Evolutionary conservation across 2,888 invertebrate genomes (phyloP), one percentile per base, ranked within the genome.

Genomic region (Eugnorisma glareosa): DNA sequence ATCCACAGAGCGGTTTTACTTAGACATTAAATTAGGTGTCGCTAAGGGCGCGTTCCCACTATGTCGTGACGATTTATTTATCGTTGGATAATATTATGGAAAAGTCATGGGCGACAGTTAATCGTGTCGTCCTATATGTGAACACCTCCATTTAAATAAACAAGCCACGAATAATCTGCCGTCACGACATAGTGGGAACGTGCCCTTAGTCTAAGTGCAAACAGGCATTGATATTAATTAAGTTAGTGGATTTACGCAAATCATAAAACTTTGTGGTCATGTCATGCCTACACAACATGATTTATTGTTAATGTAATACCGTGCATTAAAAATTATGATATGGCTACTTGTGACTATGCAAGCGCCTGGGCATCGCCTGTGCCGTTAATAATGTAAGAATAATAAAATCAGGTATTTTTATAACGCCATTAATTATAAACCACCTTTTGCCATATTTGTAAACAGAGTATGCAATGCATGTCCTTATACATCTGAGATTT

Each of bases 381-480:
- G n/a, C 7, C 0, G 67, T 45, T 24, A n/a, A 21, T 51, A 40
- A 37, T n/a, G 13, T n/a, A 59, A n/a, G n/a, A 77, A n/a, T 5
- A 67, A 63, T 84, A 43, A 71, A 61, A 59, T 81, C 18, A 31
- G 35, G 2, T 54, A 73, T 79, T 61, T 68, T 82, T 66, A 66
- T 69, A 35, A 43, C 37, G 63, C 70, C 28, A 64, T 74, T 67
- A 18, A 71, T 71, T 43, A 71, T 71, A 54, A 63, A 10, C 4
- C 3, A 67, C n/a, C 11, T 37, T 48, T 51, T 70, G n/a, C 69
- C 54, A 70, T 81, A 81, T 84, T 73, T 73, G 64, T 57, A 66
- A 40, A 18, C 31, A 24, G 11, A 59, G 11, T 45, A 31, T 59
- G 31, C 31, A 31, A 67, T 8, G 18, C 7, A 31, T 43, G n/a